A percentile compares a stretch with the other conserved stretches of the same genome.
phyloP scores from a whole-genome alignment of 2,113 vertebrate species.

The Hoplias malabaricus region DNA sequence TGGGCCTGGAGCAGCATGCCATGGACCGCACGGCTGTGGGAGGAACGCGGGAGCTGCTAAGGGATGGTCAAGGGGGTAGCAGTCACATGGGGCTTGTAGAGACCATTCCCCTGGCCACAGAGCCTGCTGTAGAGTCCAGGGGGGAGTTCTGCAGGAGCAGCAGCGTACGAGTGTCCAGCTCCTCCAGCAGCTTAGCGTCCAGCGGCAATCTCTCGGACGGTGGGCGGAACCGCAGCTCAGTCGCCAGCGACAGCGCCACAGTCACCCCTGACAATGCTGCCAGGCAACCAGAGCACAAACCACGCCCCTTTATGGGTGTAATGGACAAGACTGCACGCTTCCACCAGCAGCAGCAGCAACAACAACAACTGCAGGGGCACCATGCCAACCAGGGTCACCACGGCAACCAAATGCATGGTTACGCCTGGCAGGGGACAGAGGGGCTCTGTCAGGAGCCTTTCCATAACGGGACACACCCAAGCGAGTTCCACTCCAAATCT shows the following conservation, averaged over 20 bases:
- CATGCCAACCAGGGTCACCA: slow-evolving; percentile 9
- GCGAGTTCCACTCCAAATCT: slow-evolving; percentile 36
- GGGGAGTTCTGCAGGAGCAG: slow-evolving; percentile 63
- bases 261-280: slow-evolving; percentile 63
- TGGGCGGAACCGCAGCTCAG: slow-evolving; percentile 67
- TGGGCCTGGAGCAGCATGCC: slow-evolving; percentile 18
- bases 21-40: background rate
- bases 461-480: slow-evolving; percentile 65
- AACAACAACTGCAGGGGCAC: slow-evolving; percentile 19
- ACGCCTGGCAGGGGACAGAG: slow-evolving; percentile 72
- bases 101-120: slow-evolving; percentile 60
- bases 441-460: slow-evolving; percentile 52
- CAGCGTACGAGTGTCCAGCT: slow-evolving; percentile 77
- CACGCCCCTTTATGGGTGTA: slow-evolving; percentile 89
- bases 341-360: slow-evolving; percentile 74
- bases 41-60: slow-evolving; percentile 27
- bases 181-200: slow-evolving; percentile 80
- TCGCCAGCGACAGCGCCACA: slow-evolving; percentile 65
- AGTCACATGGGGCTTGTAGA: slow-evolving; percentile 39
- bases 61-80: slow-evolving; percentile 16
- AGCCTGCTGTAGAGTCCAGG: slow-evolving; percentile 67
- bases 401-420: slow-evolving; percentile 45
- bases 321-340: slow-evolving; percentile 92
- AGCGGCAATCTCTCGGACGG: slow-evolving; percentile 80
- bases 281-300: slow-evolving; percentile 81